Evolutionary conservation across 2,888 invertebrate genomes (phyloP).

Genomic region (Phytoseiulus persimilis): DNA sequence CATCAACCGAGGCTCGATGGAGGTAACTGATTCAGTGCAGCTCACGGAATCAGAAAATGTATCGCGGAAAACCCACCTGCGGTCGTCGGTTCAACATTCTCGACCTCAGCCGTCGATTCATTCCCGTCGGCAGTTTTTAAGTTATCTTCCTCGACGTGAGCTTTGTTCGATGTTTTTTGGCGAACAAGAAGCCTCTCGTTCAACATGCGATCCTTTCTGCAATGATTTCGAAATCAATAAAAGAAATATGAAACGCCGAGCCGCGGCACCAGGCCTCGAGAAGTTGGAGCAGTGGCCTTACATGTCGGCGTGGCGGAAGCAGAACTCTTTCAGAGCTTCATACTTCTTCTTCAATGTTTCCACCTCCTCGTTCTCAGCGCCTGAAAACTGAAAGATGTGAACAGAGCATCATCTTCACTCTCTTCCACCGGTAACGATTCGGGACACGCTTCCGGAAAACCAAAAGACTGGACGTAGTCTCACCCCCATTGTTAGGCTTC

Average conservation of each 20-base stretch:
- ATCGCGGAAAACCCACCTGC: background rate
- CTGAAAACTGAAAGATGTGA: background rate
- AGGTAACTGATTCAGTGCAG: too few species aligned
- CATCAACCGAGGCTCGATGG: too few species aligned
- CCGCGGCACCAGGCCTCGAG: background rate
- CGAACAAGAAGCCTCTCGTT: background rate
- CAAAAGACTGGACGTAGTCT: background rate
- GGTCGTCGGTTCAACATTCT: background rate
- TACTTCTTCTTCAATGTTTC: background rate
- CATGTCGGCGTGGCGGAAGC: constrained; percentile 26
- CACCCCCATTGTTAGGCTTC: background rate
- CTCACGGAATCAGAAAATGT: too few species aligned
- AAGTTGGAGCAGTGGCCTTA: background rate
- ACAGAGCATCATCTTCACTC: too few species aligned
- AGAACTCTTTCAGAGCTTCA: constrained; percentile 23
- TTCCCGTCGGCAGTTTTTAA: background rate
- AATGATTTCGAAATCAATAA: background rate
- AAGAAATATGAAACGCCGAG: background rate
- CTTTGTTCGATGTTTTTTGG: background rate
- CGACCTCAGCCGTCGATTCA: background rate
- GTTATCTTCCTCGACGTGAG: background rate
- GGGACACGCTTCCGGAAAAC: too few species aligned
- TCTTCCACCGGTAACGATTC: too few species aligned
- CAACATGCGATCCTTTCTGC: background rate
- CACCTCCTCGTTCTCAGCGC: background rate